These are phyloP conservation scores for Peucedramus taeniatus DNA, from an alignment of 2,113 vertebrate genomes.

Conservation along the genomic window DNA sequence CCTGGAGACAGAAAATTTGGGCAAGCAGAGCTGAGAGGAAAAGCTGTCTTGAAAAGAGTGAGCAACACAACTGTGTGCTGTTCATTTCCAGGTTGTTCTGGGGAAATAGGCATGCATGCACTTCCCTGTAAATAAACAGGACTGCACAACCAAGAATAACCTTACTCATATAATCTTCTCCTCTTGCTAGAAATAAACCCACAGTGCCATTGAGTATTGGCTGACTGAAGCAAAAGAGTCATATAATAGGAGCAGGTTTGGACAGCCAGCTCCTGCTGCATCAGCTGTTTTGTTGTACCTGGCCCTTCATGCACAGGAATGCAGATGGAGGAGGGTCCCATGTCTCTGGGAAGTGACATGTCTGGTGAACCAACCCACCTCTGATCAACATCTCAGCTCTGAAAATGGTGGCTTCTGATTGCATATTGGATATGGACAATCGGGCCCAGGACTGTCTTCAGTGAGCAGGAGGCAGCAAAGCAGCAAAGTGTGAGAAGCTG, in stretches of 20 bases:
- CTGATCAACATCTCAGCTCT: not conserved
- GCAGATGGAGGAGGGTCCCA: not conserved
- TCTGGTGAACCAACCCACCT: not conserved
- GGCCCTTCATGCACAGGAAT: not conserved
- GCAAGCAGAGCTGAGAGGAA: not conserved
- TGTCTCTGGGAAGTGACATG: not conserved
- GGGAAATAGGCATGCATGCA: not conserved
- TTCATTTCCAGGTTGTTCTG: not conserved
- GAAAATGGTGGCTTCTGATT: not conserved
- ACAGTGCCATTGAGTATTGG: not conserved
- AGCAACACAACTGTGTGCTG: not conserved
- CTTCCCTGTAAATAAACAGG: not conserved
- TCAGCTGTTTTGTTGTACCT: not conserved
- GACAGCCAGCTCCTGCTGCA: not conserved
- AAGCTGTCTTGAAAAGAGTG: not conserved
- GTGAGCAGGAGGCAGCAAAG: not conserved
- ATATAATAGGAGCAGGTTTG: not conserved
- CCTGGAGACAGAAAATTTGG: not conserved
- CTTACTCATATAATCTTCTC: not conserved
- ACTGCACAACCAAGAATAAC: not conserved
- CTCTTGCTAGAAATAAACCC: not conserved
- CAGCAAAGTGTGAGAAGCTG: not conserved
- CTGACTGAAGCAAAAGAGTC: not conserved
- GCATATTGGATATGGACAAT: not conserved
- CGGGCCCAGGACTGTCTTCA: not conserved